These are phyloP conservation scores for Dendrocincla tyrannina DNA, from an alignment of 2,797 vertebrate species.

Conservation along the genomic window DNA sequence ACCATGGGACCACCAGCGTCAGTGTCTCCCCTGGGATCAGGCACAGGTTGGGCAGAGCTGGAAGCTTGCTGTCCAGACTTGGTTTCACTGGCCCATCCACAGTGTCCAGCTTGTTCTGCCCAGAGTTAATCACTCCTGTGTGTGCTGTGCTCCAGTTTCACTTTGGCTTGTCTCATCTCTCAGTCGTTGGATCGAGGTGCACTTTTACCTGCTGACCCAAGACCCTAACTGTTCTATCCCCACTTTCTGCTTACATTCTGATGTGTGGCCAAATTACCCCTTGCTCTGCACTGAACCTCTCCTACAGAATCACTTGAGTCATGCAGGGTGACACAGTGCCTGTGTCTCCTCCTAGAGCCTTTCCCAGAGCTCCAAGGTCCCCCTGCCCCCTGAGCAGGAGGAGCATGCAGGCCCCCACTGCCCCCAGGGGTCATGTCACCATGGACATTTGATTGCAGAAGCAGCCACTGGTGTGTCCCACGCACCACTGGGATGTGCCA, in stretches of 20 bases:
- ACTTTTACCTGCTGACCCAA: neutral
- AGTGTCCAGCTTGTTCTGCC: neutral
- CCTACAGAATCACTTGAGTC: neutral
- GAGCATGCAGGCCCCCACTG: neutral
- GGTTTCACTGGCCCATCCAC: neutral
- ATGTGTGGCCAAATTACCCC: neutral
- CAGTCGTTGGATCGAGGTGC: neutral
- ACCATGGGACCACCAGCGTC: neutral
- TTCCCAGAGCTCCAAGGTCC: neutral
- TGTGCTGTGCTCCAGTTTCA: neutral
- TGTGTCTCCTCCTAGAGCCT: neutral
- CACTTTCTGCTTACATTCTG: neutral
- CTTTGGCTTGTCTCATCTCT: neutral
- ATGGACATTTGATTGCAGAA: fast-evolving
- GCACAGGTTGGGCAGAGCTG: neutral
- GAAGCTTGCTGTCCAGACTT: neutral
- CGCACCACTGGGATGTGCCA: neutral
- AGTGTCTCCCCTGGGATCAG: neutral
- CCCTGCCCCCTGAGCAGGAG: neutral
- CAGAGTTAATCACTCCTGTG: neutral
- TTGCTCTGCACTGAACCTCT: neutral
- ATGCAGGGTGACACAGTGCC: neutral
- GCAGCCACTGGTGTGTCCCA: fast-evolving
- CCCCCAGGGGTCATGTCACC: neutral
- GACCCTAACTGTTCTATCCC: neutral